Base-by-base conservation (phyloP, 2,888 invertebrate genomes). In the Tenthredo amoena region DNA sequence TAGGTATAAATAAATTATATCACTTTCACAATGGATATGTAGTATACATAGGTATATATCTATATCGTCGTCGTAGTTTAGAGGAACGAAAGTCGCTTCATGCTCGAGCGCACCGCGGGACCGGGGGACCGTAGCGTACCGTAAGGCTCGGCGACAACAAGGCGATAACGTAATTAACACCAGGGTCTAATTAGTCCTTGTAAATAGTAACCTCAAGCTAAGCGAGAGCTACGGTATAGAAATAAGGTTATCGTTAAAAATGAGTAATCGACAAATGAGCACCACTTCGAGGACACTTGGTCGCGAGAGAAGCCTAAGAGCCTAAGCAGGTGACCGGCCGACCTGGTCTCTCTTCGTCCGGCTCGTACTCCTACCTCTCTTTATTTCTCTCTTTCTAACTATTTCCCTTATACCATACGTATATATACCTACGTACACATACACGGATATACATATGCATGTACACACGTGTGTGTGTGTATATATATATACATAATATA, bases 241-340 rank as follows among this genome's bases (percentile, higher is more conserved):
- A 31, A 71, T 72, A 15, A 18, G 81, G 37, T 55, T 55, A 10
- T 21, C 31, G 12, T 65, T 65, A 47, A 84, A 58, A 74, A 58
- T 84, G 50, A 74, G 31, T 84, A 55, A 65, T 55, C 79, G 79
- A 79, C 79, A 79, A 79, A 79, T 79, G 79, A 79, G 79, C 58
- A 79, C 79, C 79, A 31, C 79, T 79, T 79, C 79, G 79, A 79
- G 55, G 79, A 79, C 79, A 79, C 84, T 84, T 76, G 43, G 58
- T 58, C 74, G 62, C 21, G 31, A 65, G 37, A 47, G 58, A 37
- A 81, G 55, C 58, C 43, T 84, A 84, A 84, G 74, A 76, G 74
- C 74, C 84, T 74, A 84, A 84, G 84, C 84, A 84, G 84, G 84
- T 84, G 84, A 74, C 74, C 84, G 74, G 84, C 7, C 84, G 65